These are phyloP conservation scores for Neosilurus hyrtlii DNA, from an alignment of 2,797 vertebrate species.

Conservation along the genomic window DNA sequence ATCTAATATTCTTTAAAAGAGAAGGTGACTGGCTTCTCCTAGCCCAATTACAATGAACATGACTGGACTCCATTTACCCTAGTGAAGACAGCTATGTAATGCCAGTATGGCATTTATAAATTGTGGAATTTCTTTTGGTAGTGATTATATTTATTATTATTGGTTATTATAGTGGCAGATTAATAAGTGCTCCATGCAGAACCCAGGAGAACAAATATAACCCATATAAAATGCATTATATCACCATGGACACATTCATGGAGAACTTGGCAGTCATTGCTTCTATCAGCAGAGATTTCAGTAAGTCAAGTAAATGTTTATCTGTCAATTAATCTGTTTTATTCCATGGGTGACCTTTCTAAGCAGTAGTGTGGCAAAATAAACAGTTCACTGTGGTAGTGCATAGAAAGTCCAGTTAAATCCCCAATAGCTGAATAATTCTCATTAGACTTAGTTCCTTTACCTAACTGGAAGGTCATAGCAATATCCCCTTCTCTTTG, in stretches of 20 bases:
- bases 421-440: slow-evolving; percentile 1
- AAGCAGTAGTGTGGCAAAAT: slow-evolving; percentile 43
- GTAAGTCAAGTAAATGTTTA: slow-evolving; percentile 50
- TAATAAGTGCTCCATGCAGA: slow-evolving; percentile 59
- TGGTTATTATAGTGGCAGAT: slow-evolving; percentile 49
- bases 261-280: slow-evolving; percentile 8
- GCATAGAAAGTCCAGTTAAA: slow-evolving; percentile 26
- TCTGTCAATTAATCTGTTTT: slow-evolving; percentile 49
- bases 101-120: background rate
- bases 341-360: slow-evolving; percentile 42
- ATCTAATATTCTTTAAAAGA: slow-evolving; percentile 24
- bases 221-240: background rate
- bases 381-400: slow-evolving; percentile 38
- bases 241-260: background rate
- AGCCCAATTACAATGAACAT: background rate
- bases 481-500: slow-evolving; percentile 16
- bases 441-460: slow-evolving; percentile 19
- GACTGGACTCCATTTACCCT: background rate
- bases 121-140: slow-evolving; percentile 3
- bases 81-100: background rate
- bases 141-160: slow-evolving; percentile 14
- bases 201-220: background rate
- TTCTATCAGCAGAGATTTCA: slow-evolving; percentile 36
- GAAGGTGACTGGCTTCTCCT: background rate
- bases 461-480: slow-evolving; percentile 11